Evolutionary conservation across 23 tunicate species (phyloP).

Genomic region (Styela plicata): DNA sequence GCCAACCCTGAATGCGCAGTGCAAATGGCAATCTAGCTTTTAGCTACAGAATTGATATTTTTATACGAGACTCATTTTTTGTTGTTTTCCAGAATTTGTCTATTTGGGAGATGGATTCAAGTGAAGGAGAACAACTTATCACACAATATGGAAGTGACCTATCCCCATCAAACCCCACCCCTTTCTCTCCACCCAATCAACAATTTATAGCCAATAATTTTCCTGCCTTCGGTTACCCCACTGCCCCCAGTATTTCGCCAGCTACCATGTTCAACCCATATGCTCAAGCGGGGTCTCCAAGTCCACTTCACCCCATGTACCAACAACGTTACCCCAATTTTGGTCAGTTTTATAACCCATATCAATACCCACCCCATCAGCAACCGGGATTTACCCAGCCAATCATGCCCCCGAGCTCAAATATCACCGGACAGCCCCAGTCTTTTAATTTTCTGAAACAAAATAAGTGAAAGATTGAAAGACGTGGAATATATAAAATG

Average conservation of each 20-base stretch:
- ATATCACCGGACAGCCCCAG: neutral
- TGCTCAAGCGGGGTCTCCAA: neutral
- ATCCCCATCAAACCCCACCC: neutral
- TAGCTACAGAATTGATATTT: no score
- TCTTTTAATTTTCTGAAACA: neutral
- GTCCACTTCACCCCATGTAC: neutral
- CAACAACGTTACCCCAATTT: neutral
- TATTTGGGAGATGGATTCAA: neutral
- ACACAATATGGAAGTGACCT: neutral
- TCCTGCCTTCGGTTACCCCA: neutral
- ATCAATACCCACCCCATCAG: neutral
- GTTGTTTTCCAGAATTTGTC: neutral
- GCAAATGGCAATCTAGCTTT: no score
- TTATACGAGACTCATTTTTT: no score
- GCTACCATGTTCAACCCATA: neutral
- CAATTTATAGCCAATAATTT: neutral
- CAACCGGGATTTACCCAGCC: neutral
- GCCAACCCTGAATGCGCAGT: no score
- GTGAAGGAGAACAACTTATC: neutral
- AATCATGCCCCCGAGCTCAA: neutral
- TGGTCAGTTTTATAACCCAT: neutral
- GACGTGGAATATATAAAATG: no score
- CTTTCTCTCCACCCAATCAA: neutral
- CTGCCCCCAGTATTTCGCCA: neutral
- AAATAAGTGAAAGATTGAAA: neutral